Base-by-base conservation (phyloP, 2,888 invertebrate species). In the Troilus luridus region DNA sequence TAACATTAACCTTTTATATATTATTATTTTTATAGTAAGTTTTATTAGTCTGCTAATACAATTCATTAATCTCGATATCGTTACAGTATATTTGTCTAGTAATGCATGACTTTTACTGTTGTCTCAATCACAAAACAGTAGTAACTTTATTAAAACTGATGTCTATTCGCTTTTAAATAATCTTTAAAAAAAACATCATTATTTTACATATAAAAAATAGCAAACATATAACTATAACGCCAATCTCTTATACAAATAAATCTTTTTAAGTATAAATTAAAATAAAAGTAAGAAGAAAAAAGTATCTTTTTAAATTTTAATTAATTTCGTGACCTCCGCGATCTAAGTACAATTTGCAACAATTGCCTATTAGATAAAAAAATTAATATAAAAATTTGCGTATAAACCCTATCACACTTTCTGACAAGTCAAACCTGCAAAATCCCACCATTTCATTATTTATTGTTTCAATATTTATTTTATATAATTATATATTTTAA, bases 341-440 rank as follows among this genome's bases (percentile, higher is more conserved):
- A 88, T 88, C 85, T 90, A 90, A 90, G 90, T 90, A 90, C 90
- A 90, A 90, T 88, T 88, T 90, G 88, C 59, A 81, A 64, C 88
- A 62, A 88, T 91, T 88, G 88, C 88, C 91, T 91, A 88, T 56
- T 67, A 62, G 88, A 88, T 91, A 91, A 91, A 91, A 60, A 91
- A 91, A 88, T 67, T 88, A 85, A 90, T 62, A 60, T 41, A 81
- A 90, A 90, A 90, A 90, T 88, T 88, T 90, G 88, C 85, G 41
- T 90, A 90, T 81, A 91, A 81, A 91, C 85, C 90, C 85, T 90
- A 90, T 90, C 90, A 90, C 90, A 90, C 90, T 27, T 90, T 90
- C 90, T 41, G 41, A 58, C 88, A 88, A 88, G 88, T 88, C 88
- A 88, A 88, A 72, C 77, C 90, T 56, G 85, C 90, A 56, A 90